phyloP scores from a whole-genome alignment of 2,888 invertebrate genomes.

The Sphinx pinastri region DNA sequence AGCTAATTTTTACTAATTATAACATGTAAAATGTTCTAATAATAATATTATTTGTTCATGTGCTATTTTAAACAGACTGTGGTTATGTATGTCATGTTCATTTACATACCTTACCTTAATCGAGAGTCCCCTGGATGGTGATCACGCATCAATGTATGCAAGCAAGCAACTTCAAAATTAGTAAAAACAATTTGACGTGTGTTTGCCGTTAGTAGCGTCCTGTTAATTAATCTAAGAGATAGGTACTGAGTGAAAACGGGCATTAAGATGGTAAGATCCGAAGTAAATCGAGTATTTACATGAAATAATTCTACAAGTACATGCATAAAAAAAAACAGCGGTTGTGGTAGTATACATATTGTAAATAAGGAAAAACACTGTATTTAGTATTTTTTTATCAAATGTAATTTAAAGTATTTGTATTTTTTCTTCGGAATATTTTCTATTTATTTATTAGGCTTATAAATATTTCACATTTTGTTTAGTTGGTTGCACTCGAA shows the following conservation, averaged over 20 bases:
- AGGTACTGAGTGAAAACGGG: background rate
- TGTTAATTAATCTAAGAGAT: too few species aligned
- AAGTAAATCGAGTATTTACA: background rate
- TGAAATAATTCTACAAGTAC: too few species aligned
- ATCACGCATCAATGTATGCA: too few species aligned
- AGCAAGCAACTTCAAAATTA: too few species aligned
- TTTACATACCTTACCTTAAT: too few species aligned
- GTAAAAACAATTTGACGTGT: too few species aligned
- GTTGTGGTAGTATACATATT: conserved; percentile 18
- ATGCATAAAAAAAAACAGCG: background rate
- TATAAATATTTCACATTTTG: conserved; percentile 65
- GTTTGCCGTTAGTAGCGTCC: too few species aligned
- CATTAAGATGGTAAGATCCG: background rate
- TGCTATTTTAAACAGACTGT: background rate
- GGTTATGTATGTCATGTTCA: background rate
- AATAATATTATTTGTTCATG: conserved; percentile 26
- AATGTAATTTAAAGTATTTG: background rate
- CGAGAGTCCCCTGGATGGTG: too few species aligned
- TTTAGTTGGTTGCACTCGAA: conserved; percentile 92
- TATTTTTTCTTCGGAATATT: background rate
- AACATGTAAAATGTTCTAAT: conserved; percentile 24
- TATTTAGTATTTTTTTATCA: conserved; percentile 4
- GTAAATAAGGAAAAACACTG: background rate
- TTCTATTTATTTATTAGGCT: background rate
- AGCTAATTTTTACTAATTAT: conserved; percentile 41